Evolutionary conservation across 1,140 invertebrate species (phyloP).

Genomic region (Asobara japonica): DNA sequence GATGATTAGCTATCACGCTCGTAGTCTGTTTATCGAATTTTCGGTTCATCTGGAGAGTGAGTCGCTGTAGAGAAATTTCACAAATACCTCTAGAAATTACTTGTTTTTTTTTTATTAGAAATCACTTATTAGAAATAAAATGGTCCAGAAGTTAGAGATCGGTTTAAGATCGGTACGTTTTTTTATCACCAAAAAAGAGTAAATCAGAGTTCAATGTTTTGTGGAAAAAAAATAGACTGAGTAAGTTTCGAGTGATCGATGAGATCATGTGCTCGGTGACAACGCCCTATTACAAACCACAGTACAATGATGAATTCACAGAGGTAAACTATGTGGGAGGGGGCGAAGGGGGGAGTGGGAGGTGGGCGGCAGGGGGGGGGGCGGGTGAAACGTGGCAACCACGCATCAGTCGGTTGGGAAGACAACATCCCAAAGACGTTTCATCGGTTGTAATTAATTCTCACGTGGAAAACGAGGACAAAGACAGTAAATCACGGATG

Average conservation of each 20-base stretch:
- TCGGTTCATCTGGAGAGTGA: too few relatives aligned
- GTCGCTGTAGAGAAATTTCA: too few relatives aligned
- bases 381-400: background rate
- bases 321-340: background rate
- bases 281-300: background rate
- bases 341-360: background rate
- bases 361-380: background rate
- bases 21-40: too few relatives aligned
- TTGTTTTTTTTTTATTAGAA: too few relatives aligned
- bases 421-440: constrained; percentile 24
- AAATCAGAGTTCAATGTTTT: too few relatives aligned
- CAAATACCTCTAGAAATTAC: too few relatives aligned
- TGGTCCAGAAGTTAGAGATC: too few relatives aligned
- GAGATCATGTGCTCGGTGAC: background rate
- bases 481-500: constrained; percentile 8
- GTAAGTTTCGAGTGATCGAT: background rate
- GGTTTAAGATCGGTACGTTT: too few relatives aligned
- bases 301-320: constrained; percentile 7
- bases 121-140: too few relatives aligned
- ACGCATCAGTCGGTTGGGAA: constrained; percentile 14
- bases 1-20: too few relatives aligned
- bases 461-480: constrained; percentile 18
- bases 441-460: constrained; percentile 24
- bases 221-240: background rate
- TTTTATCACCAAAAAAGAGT: too few relatives aligned